Conservation (phyloP, 2,888 invertebrate species). For the Eueremaeus valkanovi region DNA sequence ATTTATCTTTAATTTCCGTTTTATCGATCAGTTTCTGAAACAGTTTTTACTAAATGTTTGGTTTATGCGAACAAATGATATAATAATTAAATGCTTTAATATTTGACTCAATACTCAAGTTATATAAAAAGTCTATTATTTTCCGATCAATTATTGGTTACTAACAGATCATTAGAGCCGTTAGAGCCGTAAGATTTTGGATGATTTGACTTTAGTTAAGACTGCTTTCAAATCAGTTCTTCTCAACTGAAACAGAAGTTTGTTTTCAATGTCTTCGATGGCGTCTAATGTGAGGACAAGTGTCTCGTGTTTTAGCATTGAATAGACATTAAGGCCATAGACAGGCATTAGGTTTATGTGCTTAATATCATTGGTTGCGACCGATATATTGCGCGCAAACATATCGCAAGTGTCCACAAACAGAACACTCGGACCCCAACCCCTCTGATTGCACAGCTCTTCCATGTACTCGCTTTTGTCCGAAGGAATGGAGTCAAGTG, state of each 20-base stretch:
- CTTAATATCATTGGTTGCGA: conserved; percentile 70
- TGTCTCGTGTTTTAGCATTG: conserved; percentile 94
- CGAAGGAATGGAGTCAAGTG: conserved; percentile 72
- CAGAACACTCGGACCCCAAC: conserved; percentile 94
- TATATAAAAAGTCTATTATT: no score
- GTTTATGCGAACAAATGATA: no score
- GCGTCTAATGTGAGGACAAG: conserved; percentile 80
- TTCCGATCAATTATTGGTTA: no score
- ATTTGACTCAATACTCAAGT: no score
- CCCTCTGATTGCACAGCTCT: conserved; percentile 73
- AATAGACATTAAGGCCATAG: conserved; percentile 91
- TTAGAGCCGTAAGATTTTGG: no score
- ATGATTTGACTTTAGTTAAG: no score
- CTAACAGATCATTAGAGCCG: no score
- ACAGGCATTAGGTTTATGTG: conserved; percentile 91
- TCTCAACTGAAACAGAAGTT: conserved; percentile 45
- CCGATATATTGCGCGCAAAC: conserved; percentile 80
- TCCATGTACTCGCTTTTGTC: conserved; percentile 67
- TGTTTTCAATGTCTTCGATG: conserved; percentile 61
- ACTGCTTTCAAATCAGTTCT: conserved; percentile 44
- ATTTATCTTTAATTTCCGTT: no score
- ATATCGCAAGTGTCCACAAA: conserved; percentile 85
- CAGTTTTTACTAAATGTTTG: no score
- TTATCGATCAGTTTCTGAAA: no score
- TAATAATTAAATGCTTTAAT: no score